A percentile compares a stretch with the other conserved stretches of the same genome.
Conservation (phyloP, 2,797 vertebrate species). For the Hippoglossus hippoglossus region DNA sequence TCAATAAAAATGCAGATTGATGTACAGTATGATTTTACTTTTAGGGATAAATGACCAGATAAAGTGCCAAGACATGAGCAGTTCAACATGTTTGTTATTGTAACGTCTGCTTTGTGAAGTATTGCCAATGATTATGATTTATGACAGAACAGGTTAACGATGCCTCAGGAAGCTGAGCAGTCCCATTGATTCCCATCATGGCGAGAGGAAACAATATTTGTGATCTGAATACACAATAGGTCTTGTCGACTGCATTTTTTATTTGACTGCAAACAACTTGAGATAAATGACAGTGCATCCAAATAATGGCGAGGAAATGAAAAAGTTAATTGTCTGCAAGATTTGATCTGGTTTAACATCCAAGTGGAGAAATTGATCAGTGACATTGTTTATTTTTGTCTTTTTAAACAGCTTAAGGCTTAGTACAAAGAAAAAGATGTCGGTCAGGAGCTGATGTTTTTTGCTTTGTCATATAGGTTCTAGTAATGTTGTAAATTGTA, state of each 20-base stretch:
- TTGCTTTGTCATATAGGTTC: neutral
- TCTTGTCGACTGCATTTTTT: conserved; percentile 6
- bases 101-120: neutral
- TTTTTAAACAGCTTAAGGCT: neutral
- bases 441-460: neutral
- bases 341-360: conserved; percentile 11
- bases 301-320: neutral
- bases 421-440: neutral
- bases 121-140: neutral
- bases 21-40: neutral
- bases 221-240: neutral
- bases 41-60: neutral
- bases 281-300: conserved; percentile 13
- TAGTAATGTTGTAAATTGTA: conserved; percentile 28
- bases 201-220: no score
- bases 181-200: neutral
- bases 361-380: conserved; percentile 27
- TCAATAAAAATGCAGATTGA: neutral
- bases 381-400: neutral
- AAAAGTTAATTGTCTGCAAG: neutral
- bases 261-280: neutral
- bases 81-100: neutral
- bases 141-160: neutral
- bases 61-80: neutral
- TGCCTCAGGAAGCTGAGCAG: neutral